Evolutionary conservation across 1,140 invertebrate genomes (phyloP), one percentile per base, ranked within the genome.

Genomic region (Cyphomyrmex costatus): DNA sequence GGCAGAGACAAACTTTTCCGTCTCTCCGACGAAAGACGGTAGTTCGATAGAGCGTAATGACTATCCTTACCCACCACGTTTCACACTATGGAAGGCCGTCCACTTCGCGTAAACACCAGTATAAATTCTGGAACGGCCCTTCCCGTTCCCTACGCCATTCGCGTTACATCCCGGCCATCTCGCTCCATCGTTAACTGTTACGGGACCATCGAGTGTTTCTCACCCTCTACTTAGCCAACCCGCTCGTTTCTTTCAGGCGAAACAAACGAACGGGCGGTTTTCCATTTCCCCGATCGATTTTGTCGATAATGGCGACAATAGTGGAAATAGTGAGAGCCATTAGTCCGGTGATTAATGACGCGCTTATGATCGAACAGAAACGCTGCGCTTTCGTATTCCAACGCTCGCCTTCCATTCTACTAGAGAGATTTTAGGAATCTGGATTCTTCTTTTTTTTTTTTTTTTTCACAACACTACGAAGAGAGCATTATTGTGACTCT

Each of bases 121-220:
- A 92, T 94, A 94, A 94, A 94, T 94, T 93, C 89, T 80, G 65
- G 73, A 90, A 77, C 84, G 70, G 86, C 83, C 49, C 66, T 71
- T 49, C 36, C 76, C 61, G 46, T 87, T 42, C 30, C 61, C 68
- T 6, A 3, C 56, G 51, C 66, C 71, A 58, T 85, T 80, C 63
- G 46, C 84, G 49, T 82, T 88, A 88, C 80, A 53, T 71, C 42
- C 85, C 78, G 73, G 27, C 90, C 86, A 53, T 90, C 76, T 79
- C 63, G 80, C 51, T 65, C 51, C 56, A 51, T 58, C 87, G 87
- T 92, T 90, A 91, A 92, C 85, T 65, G 86, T 92, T 89, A 88
- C 84, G 66, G 73, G n/a, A 74, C 66, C 71, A 83, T 90, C 89
- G 56, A 86, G 42, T 82, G 73, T 79, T 88, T 88, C 86, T 90